A percentile compares a stretch with the other conserved stretches of the same genome.
phyloP scores from a whole-genome alignment of 2,888 invertebrate species.

The Drosophila yooni region DNA sequence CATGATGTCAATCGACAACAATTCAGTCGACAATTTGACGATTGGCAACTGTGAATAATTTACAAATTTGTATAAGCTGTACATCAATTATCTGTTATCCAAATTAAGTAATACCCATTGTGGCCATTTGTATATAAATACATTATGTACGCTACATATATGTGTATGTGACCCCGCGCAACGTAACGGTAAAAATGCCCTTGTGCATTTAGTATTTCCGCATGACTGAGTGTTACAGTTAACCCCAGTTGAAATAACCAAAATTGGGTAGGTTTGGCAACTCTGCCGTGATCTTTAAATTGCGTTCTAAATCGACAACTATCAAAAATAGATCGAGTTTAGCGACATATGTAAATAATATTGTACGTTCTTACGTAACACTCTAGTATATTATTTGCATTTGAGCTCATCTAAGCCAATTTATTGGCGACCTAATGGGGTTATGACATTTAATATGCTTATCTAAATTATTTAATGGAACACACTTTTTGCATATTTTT shows the following conservation, averaged over 20 bases:
- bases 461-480: slow-evolving; percentile 10
- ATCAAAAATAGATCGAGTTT: not conserved
- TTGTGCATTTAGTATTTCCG: slow-evolving; percentile 76
- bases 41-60: slow-evolving; percentile 74
- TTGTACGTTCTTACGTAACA: not conserved
- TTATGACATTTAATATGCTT: not conserved
- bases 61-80: slow-evolving; percentile 55
- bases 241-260: slow-evolving; percentile 33
- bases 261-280: slow-evolving; percentile 29
- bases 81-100: slow-evolving; percentile 62
- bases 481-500: not conserved
- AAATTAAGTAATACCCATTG: slow-evolving; percentile 64
- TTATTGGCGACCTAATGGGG: not conserved
- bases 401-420: not conserved
- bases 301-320: not conserved
- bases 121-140: slow-evolving; percentile 27
- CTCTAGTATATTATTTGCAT: not conserved
- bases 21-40: slow-evolving; percentile 52
- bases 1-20: slow-evolving; percentile 71
- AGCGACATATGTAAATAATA: not conserved
- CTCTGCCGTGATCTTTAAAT: slow-evolving; percentile 39
- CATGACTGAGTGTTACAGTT: slow-evolving; percentile 78
- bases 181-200: slow-evolving; percentile 65
- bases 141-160: slow-evolving; percentile 4
- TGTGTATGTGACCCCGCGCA: slow-evolving; percentile 42